These are phyloP conservation scores for Chalcosyrphus nemorum DNA, from an alignment of 2,888 invertebrate species.

Conservation along the genomic window DNA sequence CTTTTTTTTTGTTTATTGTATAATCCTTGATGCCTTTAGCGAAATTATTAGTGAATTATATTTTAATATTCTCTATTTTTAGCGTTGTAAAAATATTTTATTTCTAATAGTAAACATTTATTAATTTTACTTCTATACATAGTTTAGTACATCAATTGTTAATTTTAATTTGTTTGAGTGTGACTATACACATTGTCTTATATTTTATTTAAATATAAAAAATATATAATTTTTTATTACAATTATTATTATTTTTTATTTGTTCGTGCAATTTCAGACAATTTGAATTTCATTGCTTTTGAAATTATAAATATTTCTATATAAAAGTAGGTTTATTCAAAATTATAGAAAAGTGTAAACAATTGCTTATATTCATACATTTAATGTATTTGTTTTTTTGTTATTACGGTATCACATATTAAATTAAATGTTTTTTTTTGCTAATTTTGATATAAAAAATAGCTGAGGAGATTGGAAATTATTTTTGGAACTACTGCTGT, in stretches of 20 bases:
- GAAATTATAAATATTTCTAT: background rate
- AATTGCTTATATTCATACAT: slow-evolving; percentile 56
- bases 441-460: background rate
- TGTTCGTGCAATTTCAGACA: slow-evolving; percentile 16
- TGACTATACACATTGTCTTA: too few species aligned
- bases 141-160: slow-evolving; percentile 62
- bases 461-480: background rate
- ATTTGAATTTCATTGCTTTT: slow-evolving; percentile 31
- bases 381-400: slow-evolving; percentile 7
- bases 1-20: slow-evolving; percentile 9
- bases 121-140: slow-evolving; percentile 42
- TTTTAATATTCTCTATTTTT: slow-evolving; percentile 22
- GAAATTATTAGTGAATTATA: slow-evolving; percentile 15
- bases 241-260: background rate
- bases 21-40: slow-evolving; percentile 10
- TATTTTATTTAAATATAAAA: slow-evolving; percentile 47
- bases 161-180: slow-evolving; percentile 4
- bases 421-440: slow-evolving; percentile 45
- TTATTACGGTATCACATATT: slow-evolving; percentile 52
- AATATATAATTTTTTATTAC: slow-evolving; percentile 37
- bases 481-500: background rate
- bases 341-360: slow-evolving; percentile 22
- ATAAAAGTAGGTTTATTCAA: background rate
- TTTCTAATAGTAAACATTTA: slow-evolving; percentile 52
- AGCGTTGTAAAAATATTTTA: slow-evolving; percentile 69